Percentiles rank a stretch among this genome's conserved stretches.
Evolutionary conservation across 1,140 invertebrate species (phyloP).

Genomic region (Diorhabda elongata): DNA sequence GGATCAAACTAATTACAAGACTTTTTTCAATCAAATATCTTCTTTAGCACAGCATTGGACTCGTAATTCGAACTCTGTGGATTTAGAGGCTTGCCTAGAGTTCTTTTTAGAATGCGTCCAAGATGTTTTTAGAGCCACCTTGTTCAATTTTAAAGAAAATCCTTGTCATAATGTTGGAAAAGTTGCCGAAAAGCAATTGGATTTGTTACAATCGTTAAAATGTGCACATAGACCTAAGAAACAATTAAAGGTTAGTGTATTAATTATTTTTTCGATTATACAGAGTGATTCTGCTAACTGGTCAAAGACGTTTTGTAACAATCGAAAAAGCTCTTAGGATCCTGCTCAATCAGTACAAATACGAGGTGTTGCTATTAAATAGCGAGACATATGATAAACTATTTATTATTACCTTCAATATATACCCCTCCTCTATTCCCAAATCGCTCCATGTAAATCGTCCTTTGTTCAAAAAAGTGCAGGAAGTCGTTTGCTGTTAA

Average conservation of each 20-base stretch:
- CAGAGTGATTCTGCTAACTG: no score
- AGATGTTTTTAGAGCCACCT: conserved; percentile 45
- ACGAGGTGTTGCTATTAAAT: no score
- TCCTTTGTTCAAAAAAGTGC: no score
- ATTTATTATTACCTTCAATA: no score
- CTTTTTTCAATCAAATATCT: conserved; percentile 51
- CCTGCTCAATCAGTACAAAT: no score
- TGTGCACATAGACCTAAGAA: conserved; percentile 37
- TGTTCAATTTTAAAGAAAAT: conserved; percentile 31
- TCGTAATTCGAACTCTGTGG: conserved; percentile 46
- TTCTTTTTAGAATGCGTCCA: conserved; percentile 54
- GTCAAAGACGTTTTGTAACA: no score
- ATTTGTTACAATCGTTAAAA: conserved; percentile 43
- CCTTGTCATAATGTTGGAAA: conserved; percentile 26
- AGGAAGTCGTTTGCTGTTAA: no score
- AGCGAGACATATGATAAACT: no score
- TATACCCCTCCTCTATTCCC: no score
- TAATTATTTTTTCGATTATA: no score
- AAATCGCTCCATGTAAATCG: no score
- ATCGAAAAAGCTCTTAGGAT: no score
- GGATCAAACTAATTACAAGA: conserved; percentile 43
- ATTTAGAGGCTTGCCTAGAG: conserved; percentile 45
- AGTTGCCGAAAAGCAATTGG: conserved; percentile 39
- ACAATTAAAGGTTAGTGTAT: conserved; percentile 31
- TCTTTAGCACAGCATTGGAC: conserved; percentile 56